phyloP scores from a whole-genome alignment of 2,888 invertebrate genomes.

The Tanypteryx hageni region DNA sequence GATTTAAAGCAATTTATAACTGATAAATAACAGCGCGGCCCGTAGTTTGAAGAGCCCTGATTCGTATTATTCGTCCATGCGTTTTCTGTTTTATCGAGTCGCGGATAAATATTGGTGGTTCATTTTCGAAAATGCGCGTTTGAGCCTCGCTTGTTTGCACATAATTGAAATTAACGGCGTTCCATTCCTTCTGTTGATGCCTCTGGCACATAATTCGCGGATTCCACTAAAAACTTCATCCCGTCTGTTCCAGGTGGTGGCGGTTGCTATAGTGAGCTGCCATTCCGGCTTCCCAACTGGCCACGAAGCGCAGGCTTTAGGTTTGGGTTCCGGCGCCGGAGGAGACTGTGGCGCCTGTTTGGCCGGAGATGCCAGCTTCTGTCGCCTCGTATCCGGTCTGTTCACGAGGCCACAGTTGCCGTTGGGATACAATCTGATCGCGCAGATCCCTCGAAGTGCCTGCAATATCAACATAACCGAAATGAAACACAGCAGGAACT shows the following conservation, averaged over 20 bases:
- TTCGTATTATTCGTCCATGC: too few relatives aligned
- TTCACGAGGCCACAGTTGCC: conserved; percentile 90
- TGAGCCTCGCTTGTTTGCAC: too few relatives aligned
- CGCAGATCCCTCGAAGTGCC: conserved; percentile 90
- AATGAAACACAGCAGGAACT: conserved; percentile 88
- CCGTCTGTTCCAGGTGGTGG: not conserved
- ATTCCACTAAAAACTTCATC: not conserved
- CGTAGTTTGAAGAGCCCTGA: too few relatives aligned
- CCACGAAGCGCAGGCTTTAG: not conserved
- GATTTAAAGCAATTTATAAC: too few relatives aligned
- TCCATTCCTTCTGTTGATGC: not conserved
- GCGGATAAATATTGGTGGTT: not conserved
- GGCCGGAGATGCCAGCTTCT: conserved; percentile 90
- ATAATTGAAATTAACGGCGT: not conserved
- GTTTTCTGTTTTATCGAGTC: too few relatives aligned
- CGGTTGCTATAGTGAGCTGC: not conserved
- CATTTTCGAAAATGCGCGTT: not conserved
- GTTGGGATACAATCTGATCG: conserved; percentile 89
- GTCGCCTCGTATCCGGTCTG: conserved; percentile 88
- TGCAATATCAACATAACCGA: conserved; percentile 93
- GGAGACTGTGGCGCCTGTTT: conserved; percentile 86
- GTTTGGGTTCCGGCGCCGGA: not conserved
- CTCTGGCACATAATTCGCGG: not conserved
- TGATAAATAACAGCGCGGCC: too few relatives aligned
- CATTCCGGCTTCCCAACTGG: not conserved